phyloP scores from a whole-genome alignment of 1,140 invertebrate species.

The Helicoverpa armigera region DNA sequence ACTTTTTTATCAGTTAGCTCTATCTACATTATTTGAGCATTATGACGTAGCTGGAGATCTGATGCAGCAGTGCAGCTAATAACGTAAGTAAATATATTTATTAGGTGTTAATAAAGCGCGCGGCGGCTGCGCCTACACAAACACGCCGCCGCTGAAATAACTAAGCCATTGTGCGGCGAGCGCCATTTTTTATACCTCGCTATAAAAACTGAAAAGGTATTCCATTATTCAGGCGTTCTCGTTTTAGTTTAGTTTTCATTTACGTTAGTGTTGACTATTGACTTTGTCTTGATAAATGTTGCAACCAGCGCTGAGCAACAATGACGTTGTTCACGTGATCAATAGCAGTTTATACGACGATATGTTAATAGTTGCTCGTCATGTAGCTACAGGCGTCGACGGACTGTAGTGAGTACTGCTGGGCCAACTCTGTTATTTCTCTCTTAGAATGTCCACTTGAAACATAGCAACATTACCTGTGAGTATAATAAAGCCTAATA shows the following conservation, averaged over 20 bases:
- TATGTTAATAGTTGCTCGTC: too few relatives aligned
- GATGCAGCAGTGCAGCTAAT: background rate
- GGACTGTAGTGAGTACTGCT: too few relatives aligned
- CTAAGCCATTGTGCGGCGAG: conserved; percentile 6
- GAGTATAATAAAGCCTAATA: too few relatives aligned
- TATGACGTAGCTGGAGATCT: background rate
- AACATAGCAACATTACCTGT: too few relatives aligned
- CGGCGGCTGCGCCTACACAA: background rate
- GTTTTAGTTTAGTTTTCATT: conserved; percentile 12
- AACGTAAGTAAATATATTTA: conserved; percentile 7
- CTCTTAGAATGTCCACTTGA: too few relatives aligned
- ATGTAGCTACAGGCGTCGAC: too few relatives aligned
- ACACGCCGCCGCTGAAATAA: background rate
- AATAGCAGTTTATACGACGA: too few relatives aligned
- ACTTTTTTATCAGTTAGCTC: too few relatives aligned
- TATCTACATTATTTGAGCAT: too few relatives aligned
- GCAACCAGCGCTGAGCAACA: background rate
- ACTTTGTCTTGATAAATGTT: background rate
- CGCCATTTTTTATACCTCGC: background rate
- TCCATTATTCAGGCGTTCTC: conserved; percentile 4
- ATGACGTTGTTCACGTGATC: background rate
- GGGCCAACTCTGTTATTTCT: too few relatives aligned
- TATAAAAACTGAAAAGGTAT: conserved; percentile 19
- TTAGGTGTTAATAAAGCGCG: background rate
- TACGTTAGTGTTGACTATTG: background rate